Evolutionary conservation across 1,140 invertebrate species (phyloP).

Genomic region (Leptinotarsa texana): DNA sequence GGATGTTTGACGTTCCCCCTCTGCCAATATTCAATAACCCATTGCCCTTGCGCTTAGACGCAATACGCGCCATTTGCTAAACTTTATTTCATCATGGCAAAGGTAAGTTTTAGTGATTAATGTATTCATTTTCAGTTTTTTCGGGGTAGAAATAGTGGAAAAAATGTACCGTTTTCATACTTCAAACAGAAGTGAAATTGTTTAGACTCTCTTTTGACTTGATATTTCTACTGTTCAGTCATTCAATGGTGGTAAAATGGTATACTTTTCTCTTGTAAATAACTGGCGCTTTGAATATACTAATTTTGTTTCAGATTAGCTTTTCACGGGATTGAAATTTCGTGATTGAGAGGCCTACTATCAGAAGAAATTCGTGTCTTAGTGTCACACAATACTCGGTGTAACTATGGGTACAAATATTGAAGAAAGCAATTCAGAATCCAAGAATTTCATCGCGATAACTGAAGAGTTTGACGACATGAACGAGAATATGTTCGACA

Average conservation of each 20-base stretch:
- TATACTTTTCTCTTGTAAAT: not conserved
- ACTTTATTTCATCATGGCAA: constrained; percentile 55
- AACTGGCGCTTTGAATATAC: not conserved
- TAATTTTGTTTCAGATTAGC: constrained; percentile 45
- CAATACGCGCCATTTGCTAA: constrained; percentile 57
- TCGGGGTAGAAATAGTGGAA: not conserved
- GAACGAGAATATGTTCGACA: constrained; percentile 47
- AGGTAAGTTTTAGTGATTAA: constrained; percentile 51
- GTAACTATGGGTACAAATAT: constrained; percentile 45
- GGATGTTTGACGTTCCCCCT: constrained; percentile 38
- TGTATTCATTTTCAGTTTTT: not conserved
- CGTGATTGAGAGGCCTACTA: constrained; percentile 46
- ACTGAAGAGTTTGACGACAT: constrained; percentile 49
- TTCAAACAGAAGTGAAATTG: constrained; percentile 15
- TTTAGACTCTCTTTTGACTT: constrained; percentile 16
- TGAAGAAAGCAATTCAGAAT: constrained; percentile 43
- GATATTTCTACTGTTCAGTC: not conserved
- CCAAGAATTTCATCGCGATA: constrained; percentile 40
- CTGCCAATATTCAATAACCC: constrained; percentile 38
- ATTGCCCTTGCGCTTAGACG: constrained; percentile 51
- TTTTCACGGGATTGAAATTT: constrained; percentile 47
- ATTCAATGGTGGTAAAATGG: constrained; percentile 23
- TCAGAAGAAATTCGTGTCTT: constrained; percentile 28
- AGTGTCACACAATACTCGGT: constrained; percentile 30
- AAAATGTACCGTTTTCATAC: too few species aligned